phyloP scores from a whole-genome alignment of 2,888 invertebrate species.

The Orchestes rusci region DNA sequence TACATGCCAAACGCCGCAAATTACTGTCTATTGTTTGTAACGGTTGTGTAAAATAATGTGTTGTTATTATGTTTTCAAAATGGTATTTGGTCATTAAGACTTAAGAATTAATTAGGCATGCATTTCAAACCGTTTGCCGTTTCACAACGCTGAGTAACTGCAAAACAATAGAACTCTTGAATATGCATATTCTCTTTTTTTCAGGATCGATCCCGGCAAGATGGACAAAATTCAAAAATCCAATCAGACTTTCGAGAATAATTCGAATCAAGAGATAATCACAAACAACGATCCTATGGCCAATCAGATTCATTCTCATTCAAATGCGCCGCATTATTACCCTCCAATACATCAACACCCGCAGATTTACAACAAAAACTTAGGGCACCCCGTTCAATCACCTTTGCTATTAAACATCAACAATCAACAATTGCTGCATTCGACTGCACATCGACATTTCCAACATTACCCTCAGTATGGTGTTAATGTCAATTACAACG shows the following conservation, averaged over 20 bases:
- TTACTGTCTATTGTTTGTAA: constrained; percentile 18
- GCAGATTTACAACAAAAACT: constrained; percentile 35
- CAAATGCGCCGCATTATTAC: constrained; percentile 35
- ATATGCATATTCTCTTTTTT: no score
- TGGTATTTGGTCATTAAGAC: constrained; percentile 5
- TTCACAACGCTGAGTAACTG: not conserved
- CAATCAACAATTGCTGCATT: constrained; percentile 26
- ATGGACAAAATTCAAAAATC: constrained; percentile 41
- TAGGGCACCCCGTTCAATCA: constrained; percentile 46
- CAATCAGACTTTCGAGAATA: constrained; percentile 34
- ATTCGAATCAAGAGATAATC: constrained; percentile 25
- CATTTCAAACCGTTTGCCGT: constrained; percentile 2
- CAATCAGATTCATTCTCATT: constrained; percentile 53
- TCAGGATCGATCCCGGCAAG: constrained; percentile 41
- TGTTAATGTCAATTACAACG: constrained; percentile 13
- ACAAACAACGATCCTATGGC: constrained; percentile 30
- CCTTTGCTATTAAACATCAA: constrained; percentile 30
- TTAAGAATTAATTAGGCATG: constrained; percentile 14
- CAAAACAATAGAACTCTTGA: no score
- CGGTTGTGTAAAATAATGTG: constrained; percentile 16
- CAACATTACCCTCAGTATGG: constrained; percentile 29
- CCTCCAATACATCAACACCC: constrained; percentile 38
- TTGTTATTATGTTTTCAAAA: constrained; percentile 12
- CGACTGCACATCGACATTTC: constrained; percentile 31
- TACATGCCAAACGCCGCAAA: constrained; percentile 21